Conservation (phyloP, 2,113 vertebrate species). For the Lasiurus borealis region DNA sequence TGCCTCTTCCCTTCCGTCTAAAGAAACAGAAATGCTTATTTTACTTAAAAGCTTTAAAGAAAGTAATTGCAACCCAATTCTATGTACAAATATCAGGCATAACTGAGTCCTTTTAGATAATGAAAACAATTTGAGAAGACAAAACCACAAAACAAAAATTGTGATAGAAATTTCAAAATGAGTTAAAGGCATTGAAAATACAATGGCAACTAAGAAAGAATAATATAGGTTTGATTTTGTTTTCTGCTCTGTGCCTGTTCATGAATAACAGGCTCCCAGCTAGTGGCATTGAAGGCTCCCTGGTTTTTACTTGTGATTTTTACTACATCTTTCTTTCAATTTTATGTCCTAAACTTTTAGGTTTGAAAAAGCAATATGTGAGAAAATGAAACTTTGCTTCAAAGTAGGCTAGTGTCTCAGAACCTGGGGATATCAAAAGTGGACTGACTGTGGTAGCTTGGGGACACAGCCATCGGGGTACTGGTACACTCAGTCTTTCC, state of each 20-base stretch:
- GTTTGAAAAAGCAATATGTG: neutral
- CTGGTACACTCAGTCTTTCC: neutral
- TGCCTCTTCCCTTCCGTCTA: neutral
- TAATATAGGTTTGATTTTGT: neutral
- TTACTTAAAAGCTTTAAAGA: neutral
- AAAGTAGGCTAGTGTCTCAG: neutral
- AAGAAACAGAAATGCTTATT: neutral
- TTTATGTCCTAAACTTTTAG: neutral
- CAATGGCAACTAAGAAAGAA: neutral
- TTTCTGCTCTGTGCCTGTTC: neutral
- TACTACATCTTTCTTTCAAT: slow-evolving; percentile 30
- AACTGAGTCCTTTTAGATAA: neutral
- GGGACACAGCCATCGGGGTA: neutral
- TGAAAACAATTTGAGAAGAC: neutral
- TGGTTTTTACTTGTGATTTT: neutral
- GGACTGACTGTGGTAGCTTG: neutral
- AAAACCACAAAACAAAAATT: neutral
- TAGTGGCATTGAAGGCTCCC: no score
- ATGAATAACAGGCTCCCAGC: no score
- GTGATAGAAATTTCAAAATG: neutral
- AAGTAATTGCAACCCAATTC: neutral
- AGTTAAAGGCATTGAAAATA: neutral
- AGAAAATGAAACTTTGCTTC: slow-evolving; percentile 21
- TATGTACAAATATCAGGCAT: neutral
- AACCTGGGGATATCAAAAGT: neutral